Conservation (phyloP, 2,888 invertebrate species). For the Pachydiplax longipennis region DNA sequence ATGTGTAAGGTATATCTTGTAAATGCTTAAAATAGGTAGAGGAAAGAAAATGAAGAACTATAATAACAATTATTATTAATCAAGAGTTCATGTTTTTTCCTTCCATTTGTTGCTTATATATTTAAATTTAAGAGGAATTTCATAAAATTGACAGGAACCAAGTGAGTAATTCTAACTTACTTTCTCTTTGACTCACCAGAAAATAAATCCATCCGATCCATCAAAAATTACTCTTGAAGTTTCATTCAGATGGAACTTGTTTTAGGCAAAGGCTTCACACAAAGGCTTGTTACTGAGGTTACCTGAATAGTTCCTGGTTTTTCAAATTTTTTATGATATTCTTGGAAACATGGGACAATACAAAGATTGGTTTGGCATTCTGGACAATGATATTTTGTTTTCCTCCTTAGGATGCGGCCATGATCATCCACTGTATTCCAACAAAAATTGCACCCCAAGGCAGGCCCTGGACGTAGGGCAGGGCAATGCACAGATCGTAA, state of each 20-base stretch:
- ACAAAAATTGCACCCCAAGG: conserved; percentile 87
- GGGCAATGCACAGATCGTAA: conserved; percentile 81
- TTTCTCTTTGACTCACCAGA: background rate
- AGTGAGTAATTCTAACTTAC: too few species aligned
- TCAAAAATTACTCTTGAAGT: background rate
- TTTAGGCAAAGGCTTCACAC: conserved; percentile 57
- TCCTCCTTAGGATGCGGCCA: conserved; percentile 81
- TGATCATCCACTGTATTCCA: conserved; percentile 89
- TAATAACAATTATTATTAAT: too few species aligned
- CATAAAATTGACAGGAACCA: too few species aligned
- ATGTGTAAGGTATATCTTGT: too few species aligned
- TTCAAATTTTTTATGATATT: conserved; percentile 74
- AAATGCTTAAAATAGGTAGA: too few species aligned
- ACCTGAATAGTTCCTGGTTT: conserved; percentile 50
- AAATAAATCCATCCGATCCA: background rate
- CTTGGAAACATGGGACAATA: conserved; percentile 89
- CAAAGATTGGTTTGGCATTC: conserved; percentile 89
- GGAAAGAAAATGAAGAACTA: too few species aligned
- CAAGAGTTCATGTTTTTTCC: too few species aligned
- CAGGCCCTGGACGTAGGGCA: conserved; percentile 81
- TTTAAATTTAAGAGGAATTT: too few species aligned
- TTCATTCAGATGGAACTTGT: conserved; percentile 60
- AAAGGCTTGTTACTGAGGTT: conserved; percentile 23
- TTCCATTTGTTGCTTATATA: too few species aligned
- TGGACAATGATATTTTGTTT: conserved; percentile 90